Conservation (phyloP, 2,113 vertebrate genomes). For the Prunella fulvescens region DNA sequence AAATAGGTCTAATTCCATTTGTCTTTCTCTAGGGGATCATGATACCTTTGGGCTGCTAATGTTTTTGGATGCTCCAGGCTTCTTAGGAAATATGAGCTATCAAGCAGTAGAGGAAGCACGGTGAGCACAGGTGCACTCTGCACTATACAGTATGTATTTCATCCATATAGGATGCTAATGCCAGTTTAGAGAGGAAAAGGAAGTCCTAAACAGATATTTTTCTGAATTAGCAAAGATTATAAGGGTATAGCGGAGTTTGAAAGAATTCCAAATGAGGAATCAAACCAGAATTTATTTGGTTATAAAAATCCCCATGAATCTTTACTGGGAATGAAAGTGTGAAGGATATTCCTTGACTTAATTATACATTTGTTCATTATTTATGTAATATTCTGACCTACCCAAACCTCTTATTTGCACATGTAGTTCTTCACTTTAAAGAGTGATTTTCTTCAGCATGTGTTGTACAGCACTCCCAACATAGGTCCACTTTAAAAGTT, state of each 20-base stretch:
- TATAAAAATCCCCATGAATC: background rate
- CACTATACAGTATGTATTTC: background rate
- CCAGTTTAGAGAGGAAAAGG: background rate
- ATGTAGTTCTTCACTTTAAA: background rate
- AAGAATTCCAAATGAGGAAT: background rate
- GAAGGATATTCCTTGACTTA: background rate
- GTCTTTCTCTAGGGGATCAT: background rate
- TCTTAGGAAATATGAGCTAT: background rate
- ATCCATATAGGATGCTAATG: background rate
- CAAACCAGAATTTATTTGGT: background rate
- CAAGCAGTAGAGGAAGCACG: background rate
- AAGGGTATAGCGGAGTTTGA: background rate
- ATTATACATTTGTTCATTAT: background rate
- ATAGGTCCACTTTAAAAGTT: background rate
- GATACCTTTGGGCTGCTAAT: background rate
- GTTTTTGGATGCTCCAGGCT: background rate
- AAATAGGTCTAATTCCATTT: background rate
- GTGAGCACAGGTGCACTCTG: background rate
- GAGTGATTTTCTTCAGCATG: background rate
- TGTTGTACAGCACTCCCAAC: background rate
- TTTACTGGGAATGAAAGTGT: background rate
- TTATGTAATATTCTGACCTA: background rate
- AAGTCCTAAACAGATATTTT: background rate
- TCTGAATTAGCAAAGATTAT: background rate
- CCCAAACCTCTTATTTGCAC: background rate